phyloP scores from a whole-genome alignment of 2,797 vertebrate species.

The Eulemur mongoz region DNA sequence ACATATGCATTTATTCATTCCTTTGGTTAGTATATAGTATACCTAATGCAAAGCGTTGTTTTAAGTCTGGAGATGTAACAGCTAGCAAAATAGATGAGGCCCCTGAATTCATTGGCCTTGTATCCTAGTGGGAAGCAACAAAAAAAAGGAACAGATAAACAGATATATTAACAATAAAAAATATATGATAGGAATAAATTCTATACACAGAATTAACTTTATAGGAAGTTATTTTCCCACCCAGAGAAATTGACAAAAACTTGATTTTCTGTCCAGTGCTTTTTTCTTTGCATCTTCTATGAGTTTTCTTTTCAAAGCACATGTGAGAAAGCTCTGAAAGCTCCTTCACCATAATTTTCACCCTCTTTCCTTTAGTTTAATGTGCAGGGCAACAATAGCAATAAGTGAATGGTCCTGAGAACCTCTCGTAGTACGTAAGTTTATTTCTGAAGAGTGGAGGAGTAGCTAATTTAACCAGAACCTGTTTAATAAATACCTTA shows the following conservation, averaged over 20 bases:
- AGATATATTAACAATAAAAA: not conserved
- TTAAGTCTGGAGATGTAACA: not conserved
- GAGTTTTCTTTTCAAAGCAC: not conserved
- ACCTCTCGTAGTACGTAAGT: not conserved
- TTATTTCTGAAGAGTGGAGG: not conserved
- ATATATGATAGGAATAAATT: not conserved
- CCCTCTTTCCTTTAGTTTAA: not conserved
- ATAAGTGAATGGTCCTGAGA: not conserved
- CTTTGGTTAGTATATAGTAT: not conserved
- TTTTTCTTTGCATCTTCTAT: not conserved
- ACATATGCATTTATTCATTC: not conserved
- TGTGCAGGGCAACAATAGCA: not conserved
- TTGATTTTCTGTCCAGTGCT: not conserved
- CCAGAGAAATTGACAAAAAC: not conserved
- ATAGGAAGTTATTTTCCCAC: not conserved
- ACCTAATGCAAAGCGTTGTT: not conserved
- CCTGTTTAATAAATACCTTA: not conserved
- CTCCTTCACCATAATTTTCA: not conserved
- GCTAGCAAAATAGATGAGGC: not conserved
- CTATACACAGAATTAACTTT: not conserved
- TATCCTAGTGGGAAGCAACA: not conserved
- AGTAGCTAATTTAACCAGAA: not conserved
- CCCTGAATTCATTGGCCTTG: not conserved
- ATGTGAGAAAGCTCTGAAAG: not conserved
- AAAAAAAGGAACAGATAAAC: not conserved